Conservation (phyloP, 2,797 vertebrate genomes). For the Acipenser transmontanus region DNA sequence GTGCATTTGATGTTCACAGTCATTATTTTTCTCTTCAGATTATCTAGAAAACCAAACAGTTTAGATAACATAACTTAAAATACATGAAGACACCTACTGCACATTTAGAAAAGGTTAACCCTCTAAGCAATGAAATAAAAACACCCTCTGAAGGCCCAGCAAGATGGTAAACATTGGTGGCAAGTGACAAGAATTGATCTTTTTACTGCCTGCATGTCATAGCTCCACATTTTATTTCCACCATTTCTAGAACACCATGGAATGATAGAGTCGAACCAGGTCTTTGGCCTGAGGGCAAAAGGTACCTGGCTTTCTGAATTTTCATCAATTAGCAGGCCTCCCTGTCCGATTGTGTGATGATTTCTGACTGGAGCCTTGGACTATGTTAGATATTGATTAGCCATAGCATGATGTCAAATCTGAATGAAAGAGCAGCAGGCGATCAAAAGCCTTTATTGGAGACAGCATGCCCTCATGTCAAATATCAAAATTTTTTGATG, state of each 20-base stretch:
- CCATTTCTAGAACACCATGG: slow-evolving; percentile 55
- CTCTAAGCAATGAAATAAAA: slow-evolving; percentile 62
- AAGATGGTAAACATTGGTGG: slow-evolving; percentile 69
- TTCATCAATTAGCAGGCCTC: slow-evolving; percentile 90
- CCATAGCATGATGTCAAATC: slow-evolving; percentile 90
- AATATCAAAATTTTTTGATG: slow-evolving; percentile 73
- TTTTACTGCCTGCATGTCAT: slow-evolving; percentile 67
- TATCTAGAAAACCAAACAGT: slow-evolving; percentile 40
- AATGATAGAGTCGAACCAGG: slow-evolving; percentile 51
- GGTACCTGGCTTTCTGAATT: slow-evolving; percentile 80
- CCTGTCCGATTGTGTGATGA: slow-evolving; percentile 56
- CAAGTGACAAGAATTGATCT: slow-evolving; percentile 79
- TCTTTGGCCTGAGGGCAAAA: slow-evolving; percentile 78
- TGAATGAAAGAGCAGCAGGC: slow-evolving; percentile 71
- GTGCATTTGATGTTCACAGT: slow-evolving; percentile 17
- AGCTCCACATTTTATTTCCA: slow-evolving; percentile 81
- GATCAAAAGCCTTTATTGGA: slow-evolving; percentile 86
- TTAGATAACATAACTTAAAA: slow-evolving; percentile 62
- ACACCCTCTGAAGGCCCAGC: slow-evolving; percentile 55
- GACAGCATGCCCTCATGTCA: slow-evolving; percentile 74
- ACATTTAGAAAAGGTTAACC: slow-evolving; percentile 68
- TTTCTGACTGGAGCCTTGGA: slow-evolving; percentile 62
- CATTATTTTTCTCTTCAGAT: slow-evolving; percentile 37
- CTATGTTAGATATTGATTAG: slow-evolving; percentile 82
- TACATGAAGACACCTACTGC: slow-evolving; percentile 57